Percentiles rank a stretch among this genome's conserved stretches.
phyloP scores from a whole-genome alignment of 2,113 vertebrate genomes.

The Gadus chalcogrammus region DNA sequence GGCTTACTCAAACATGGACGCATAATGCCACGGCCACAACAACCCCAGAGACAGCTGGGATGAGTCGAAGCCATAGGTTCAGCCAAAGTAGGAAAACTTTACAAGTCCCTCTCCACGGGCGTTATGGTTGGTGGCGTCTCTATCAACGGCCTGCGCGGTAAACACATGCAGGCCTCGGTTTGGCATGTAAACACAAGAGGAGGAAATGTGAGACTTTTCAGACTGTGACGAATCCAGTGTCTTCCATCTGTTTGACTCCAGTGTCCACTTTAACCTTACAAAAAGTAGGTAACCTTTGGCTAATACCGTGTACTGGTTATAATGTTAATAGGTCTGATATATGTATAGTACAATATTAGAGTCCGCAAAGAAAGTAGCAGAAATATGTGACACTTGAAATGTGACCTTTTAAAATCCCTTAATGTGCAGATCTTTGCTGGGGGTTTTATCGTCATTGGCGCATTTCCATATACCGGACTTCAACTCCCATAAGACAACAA shows the following conservation, averaged over 20 bases:
- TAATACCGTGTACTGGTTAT: too few relatives aligned
- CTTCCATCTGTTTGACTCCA: neutral
- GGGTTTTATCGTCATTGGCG: neutral
- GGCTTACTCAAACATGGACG: conserved; percentile 47
- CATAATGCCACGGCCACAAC: conserved; percentile 22
- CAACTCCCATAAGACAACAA: too few relatives aligned
- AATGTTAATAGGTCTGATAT: too few relatives aligned
- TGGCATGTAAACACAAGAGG: conserved; percentile 23
- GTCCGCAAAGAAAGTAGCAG: too few relatives aligned
- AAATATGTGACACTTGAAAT: neutral
- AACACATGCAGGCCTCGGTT: conserved; percentile 18
- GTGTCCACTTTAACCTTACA: neutral
- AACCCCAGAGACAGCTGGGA: conserved; percentile 16
- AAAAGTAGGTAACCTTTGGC: too few relatives aligned
- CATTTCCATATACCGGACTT: too few relatives aligned
- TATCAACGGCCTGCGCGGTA: neutral
- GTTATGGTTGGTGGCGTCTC: neutral
- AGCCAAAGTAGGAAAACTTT: conserved; percentile 27
- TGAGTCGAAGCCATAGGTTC: conserved; percentile 22
- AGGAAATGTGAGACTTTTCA: conserved; percentile 2
- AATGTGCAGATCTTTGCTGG: neutral
- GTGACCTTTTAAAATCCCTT: neutral
- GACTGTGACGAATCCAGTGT: neutral
- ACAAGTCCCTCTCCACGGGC: conserved; percentile 7
- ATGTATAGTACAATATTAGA: too few relatives aligned